phyloP scores from a whole-genome alignment of 2,113 vertebrate genomes.

The Hemiprocne comata region DNA sequence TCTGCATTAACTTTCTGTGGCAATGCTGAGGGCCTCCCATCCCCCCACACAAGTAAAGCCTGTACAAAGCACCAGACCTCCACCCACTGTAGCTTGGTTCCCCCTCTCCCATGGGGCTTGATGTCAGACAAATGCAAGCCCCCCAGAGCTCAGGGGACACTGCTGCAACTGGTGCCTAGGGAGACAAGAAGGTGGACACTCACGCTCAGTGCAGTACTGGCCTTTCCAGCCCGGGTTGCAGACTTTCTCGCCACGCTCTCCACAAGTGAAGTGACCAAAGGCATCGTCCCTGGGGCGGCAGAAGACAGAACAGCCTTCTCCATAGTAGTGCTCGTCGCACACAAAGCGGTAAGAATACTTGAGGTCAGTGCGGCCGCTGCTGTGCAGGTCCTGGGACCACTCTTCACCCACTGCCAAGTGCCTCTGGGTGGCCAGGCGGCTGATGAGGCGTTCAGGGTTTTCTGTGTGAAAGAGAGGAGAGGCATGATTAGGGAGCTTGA shows the following conservation, averaged over 20 bases:
- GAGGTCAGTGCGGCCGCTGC: constrained; percentile 87
- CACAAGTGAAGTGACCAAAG: constrained; percentile 96
- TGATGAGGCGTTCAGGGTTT: constrained; percentile 92
- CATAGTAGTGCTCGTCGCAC: constrained; percentile 96
- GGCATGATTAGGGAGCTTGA: neutral
- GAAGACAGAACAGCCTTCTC: constrained; percentile 96
- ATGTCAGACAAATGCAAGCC: neutral
- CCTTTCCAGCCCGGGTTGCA: constrained; percentile 98
- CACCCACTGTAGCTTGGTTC: neutral
- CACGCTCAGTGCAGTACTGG: constrained; percentile 95
- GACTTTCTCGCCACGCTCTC: constrained; percentile 93
- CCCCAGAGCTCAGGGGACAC: neutral
- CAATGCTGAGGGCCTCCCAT: neutral
- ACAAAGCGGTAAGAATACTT: constrained; percentile 97
- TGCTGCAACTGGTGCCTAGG: neutral
- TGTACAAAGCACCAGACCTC: neutral
- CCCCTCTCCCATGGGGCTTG: neutral
- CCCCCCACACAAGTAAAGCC: neutral
- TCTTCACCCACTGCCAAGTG: constrained; percentile 94
- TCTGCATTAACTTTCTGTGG: neutral
- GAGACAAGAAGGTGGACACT: constrained; percentile 69
- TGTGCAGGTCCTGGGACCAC: constrained; percentile 96
- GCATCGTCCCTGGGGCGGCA: constrained; percentile 94
- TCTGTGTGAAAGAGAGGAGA: constrained; percentile 73
- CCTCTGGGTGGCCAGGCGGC: constrained; percentile 93